A percentile compares a stretch with the other conserved stretches of the same genome.
Conservation (phyloP, 2,797 vertebrate species). For the Numenius phaeopus region DNA sequence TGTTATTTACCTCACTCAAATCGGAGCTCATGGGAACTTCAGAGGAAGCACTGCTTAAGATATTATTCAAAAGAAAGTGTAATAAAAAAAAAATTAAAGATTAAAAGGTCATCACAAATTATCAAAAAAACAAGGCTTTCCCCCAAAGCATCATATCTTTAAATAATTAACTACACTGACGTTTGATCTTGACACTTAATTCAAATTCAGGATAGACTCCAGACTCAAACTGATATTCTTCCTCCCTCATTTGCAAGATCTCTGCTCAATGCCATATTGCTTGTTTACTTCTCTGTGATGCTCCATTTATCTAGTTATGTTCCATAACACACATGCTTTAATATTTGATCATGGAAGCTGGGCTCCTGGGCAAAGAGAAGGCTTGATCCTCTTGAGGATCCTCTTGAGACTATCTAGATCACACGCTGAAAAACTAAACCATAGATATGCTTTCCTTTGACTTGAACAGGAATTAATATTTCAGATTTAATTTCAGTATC, state of each 20-base stretch:
- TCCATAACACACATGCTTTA: slow-evolving; percentile 10
- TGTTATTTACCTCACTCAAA: slow-evolving; percentile 16
- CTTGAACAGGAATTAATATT: background rate
- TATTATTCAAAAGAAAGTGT: background rate
- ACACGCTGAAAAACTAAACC: background rate
- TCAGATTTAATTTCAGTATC: background rate
- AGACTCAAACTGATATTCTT: background rate
- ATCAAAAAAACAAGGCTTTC: slow-evolving; percentile 29
- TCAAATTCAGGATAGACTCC: slow-evolving; percentile 27
- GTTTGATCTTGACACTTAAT: slow-evolving; percentile 64
- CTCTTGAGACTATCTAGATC: background rate
- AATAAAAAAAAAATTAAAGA: slow-evolving; percentile 1
- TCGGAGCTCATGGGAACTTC: slow-evolving; percentile 1
- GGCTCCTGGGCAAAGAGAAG: background rate
- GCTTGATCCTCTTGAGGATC: background rate
- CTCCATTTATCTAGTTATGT: slow-evolving; percentile 44
- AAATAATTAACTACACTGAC: slow-evolving; percentile 48
- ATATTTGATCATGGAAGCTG: slow-evolving; percentile 12
- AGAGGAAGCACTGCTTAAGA: background rate
- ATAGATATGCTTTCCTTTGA: background rate
- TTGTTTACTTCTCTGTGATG: slow-evolving; percentile 59
- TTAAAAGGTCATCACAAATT: slow-evolving; percentile 42
- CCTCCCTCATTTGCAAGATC: slow-evolving; percentile 8
- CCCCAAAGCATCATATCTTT: slow-evolving; percentile 25
- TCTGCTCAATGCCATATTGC: background rate